Base-by-base conservation (phyloP, 2,113 vertebrate genomes). In the Campylomormyrus tamandua region DNA sequence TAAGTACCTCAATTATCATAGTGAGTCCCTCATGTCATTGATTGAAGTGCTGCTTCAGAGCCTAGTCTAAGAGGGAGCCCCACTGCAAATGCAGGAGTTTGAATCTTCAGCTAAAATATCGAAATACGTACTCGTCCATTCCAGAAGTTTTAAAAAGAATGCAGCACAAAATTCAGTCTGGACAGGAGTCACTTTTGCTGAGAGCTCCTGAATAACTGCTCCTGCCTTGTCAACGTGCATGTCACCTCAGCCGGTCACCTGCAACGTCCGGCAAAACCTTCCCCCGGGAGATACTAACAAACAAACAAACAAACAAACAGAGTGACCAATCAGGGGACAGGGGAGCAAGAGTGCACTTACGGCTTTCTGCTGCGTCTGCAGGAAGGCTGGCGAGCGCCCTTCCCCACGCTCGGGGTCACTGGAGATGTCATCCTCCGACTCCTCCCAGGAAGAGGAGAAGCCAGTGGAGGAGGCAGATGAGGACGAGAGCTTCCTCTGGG, bases 371-470 rank as follows among this genome's bases (percentile, higher is more conserved):
- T 98, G 94, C 3, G 98, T 97, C 90, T 96, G 97, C 70, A 99
- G 96, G 90, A 97, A 95, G 6, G 96, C 96, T 0, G 98, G 95
- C 35, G 96, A 96, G 88, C 97, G 97, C 89, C 97, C 96, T 89
- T 97, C 93, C 3, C 95, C 96, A 66, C 96, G 97, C 92, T 99
- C 98, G 0, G 98, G 96, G 87, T 99, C 98, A 0, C 98, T 99
- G 94, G 98, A 99, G 86, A 98, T 96, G 91, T 99, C 98, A 87
- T 99, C 98, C 92, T 99, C 98, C 0, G 98, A 99, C 92, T 99
- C 98, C 46, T 99, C 98, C 95, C 97, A 99, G 87, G 98, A 99
- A 0, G 98, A 99, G 66, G 98, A 99, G 94, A 99, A 99, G 46
- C 98, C 98, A 0, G 98, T 97, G 46, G 98, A 99, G 85, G 98